Base-by-base conservation (phyloP, 2,797 vertebrate genomes). In the Sebastes itinus region DNA sequence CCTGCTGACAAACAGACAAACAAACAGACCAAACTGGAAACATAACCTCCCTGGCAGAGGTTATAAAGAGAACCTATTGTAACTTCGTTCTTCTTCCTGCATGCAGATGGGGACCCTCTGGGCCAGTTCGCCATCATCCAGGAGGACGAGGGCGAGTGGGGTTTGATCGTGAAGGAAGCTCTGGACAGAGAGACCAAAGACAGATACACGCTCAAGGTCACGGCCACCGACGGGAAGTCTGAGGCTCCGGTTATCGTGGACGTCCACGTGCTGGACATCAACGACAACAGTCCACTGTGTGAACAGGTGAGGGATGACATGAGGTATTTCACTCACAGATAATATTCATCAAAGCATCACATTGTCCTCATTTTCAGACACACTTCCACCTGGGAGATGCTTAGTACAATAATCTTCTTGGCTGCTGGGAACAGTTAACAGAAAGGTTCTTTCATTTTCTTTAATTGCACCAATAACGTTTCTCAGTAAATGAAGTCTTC, bases 231-330 rank as follows among this genome's bases (percentile, higher is more conserved):
- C 32, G 98, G 99, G 73, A 98, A 96, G 88, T 99, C 97, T 74
- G 97, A 99, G 90, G 95, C 96, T 49, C 94, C 95, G 0, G 95
- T 97, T 0, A 92, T 91, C 0, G 97, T 98, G 64, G 97, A 99
- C 69, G 88, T 99, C 84, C 97, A 97, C 23, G 97, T 99, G 72
- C 89, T 99, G 86, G 99, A 99, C 91, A 95, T 97, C 91, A 99
- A 99, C 25, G 99, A 99, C 93, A 99, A 99, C 95, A 97, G 95
- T 84, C 99, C 98, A 0, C 93, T 96, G 87, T 99, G 98, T 27
- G 96, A 97, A 20, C 97, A 99, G 97, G 99, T 99, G 88, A 93
- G 91, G 55, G 14, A 9, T 0, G n/a, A 35, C 16, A 2, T 2
- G 13, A 2, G 6, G 6, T 42, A 3, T 22, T 11, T 32, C 2